Evolutionary conservation across 2,888 invertebrate genomes (phyloP).

Genomic region (Himalopsyche kuldschensis): DNA sequence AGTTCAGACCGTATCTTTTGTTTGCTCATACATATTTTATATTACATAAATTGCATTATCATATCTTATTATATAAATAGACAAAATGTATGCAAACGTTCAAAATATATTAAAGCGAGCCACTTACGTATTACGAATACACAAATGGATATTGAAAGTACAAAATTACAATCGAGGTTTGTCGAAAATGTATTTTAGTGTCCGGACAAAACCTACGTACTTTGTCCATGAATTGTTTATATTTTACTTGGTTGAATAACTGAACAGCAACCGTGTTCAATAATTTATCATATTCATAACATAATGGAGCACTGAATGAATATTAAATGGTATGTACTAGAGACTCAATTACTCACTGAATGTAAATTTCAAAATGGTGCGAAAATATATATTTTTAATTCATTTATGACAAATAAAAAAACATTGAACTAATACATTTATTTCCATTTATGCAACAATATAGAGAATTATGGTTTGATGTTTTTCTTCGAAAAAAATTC

Average conservation of each 20-base stretch:
- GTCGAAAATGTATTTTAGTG: background rate
- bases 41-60: slow-evolving; percentile 38
- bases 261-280: background rate
- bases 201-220: background rate
- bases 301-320: background rate
- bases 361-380: too few species aligned
- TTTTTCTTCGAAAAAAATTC: too few species aligned
- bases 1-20: slow-evolving; percentile 12
- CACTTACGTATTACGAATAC: slow-evolving; percentile 23
- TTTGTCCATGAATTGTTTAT: background rate
- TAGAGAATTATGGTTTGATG: too few species aligned
- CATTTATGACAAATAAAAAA: too few species aligned
- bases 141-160: background rate
- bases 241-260: background rate
- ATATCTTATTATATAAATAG: slow-evolving; percentile 37
- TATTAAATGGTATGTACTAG: too few species aligned
- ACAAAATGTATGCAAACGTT: slow-evolving; percentile 29
- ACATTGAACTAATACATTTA: too few species aligned
- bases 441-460: too few species aligned
- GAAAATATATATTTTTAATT: too few species aligned
- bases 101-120: slow-evolving; percentile 31
- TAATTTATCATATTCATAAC: background rate
- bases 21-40: slow-evolving; percentile 37
- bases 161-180: background rate
- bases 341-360: too few species aligned